phyloP scores from a whole-genome alignment of 2,113 vertebrate species.

The Mellivora capensis region DNA sequence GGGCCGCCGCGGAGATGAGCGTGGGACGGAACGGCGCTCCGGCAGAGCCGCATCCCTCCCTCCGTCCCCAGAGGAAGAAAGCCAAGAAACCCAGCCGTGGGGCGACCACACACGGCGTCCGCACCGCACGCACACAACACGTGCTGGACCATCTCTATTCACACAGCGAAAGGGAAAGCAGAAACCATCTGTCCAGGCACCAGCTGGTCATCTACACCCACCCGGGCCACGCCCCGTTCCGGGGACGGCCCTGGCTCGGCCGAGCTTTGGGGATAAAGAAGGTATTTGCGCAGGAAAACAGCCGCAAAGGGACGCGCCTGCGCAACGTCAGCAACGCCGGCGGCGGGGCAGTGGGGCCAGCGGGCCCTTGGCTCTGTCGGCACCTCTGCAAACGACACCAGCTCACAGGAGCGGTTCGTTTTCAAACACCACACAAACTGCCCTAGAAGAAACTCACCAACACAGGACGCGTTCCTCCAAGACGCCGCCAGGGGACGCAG shows the following conservation, averaged over 20 bases:
- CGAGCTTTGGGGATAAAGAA: background rate
- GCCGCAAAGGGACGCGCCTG: background rate
- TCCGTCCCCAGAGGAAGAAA: rapidly evolving
- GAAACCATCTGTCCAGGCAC: background rate
- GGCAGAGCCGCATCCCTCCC: background rate
- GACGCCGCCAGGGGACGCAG: background rate
- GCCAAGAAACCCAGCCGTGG: rapidly evolving
- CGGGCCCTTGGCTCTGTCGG: rapidly evolving
- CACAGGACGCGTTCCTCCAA: background rate
- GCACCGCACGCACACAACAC: background rate
- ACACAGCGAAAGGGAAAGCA: background rate
- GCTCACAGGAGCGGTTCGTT: background rate
- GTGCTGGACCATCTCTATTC: background rate
- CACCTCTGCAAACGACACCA: rapidly evolving
- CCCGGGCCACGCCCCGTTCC: background rate
- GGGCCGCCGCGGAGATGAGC: rapidly evolving
- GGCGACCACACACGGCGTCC: rapidly evolving
- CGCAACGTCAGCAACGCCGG: rapidly evolving
- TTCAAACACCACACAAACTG: background rate
- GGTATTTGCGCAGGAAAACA: background rate
- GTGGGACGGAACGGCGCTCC: rapidly evolving
- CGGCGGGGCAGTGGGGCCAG: rapidly evolving
- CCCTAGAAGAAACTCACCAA: background rate
- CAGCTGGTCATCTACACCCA: too few relatives aligned
- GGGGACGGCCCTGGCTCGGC: background rate